Conservation (phyloP, 2,113 vertebrate genomes). For the Scytalopus superciliaris region DNA sequence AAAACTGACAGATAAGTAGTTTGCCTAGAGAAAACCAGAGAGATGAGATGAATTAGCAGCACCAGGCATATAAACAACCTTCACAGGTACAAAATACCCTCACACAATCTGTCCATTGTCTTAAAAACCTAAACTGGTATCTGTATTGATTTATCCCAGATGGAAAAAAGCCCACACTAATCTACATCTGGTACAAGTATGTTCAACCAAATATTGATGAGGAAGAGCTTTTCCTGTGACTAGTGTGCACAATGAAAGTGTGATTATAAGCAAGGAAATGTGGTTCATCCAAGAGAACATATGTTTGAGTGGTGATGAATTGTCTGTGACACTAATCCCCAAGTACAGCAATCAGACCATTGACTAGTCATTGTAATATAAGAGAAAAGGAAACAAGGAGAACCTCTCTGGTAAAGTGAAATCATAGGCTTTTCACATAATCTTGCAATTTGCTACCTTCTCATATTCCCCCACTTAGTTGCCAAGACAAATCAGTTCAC, state of each 20-base stretch:
- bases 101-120: not conserved
- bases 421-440: slow-evolving; percentile 6
- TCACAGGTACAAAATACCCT: slow-evolving; percentile 7
- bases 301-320: not conserved
- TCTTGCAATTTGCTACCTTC: slow-evolving; percentile 41
- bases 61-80: not conserved
- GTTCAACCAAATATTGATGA: not conserved
- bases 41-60: not conserved
- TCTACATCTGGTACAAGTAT: slow-evolving; percentile 45
- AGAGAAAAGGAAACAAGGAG: slow-evolving; percentile 4
- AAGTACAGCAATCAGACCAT: not conserved
- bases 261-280: not conserved
- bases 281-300: not conserved
- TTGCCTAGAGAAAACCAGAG: not conserved
- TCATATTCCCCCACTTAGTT: slow-evolving; percentile 7
- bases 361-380: not conserved
- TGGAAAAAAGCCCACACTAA: not conserved
- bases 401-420: not conserved
- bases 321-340: slow-evolving; percentile 45
- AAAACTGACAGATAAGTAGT: not conserved
- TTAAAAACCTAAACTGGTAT: not conserved
- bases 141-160: slow-evolving; percentile 34
- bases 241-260: not conserved
- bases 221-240: not conserved
- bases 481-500: slow-evolving; percentile 34